phyloP scores from a whole-genome alignment of 64 coral and sea anemone species.

The Montipora foliosa region DNA sequence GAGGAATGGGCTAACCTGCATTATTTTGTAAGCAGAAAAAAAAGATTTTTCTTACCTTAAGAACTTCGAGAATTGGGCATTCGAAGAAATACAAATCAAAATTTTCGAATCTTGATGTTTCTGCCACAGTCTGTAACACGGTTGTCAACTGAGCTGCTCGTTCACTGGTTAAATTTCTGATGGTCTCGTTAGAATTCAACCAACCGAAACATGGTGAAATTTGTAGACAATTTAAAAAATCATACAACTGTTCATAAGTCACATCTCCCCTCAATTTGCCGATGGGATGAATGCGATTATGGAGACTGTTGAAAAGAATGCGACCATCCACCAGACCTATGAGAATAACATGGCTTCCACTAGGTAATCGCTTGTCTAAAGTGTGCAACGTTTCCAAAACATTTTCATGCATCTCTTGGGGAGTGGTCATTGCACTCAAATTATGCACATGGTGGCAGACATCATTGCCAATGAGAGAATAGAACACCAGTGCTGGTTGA shows the following conservation, averaged over 20 bases:
- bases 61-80: constrained; percentile 66
- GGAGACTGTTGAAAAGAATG: constrained; percentile 81
- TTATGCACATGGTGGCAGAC: constrained; percentile 75
- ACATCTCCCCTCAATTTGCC: constrained; percentile 85
- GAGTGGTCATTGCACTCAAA: constrained; percentile 83
- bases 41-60: constrained; percentile 57
- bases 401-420: constrained; percentile 88
- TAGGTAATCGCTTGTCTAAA: constrained; percentile 74
- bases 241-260: constrained; percentile 89
- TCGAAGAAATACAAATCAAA: constrained; percentile 90
- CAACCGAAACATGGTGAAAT: constrained; percentile 93
- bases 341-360: constrained; percentile 91
- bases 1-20: too few relatives aligned
- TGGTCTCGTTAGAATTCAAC: constrained; percentile 93
- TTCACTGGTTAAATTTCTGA: constrained; percentile 82
- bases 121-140: constrained; percentile 86
- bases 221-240: constrained; percentile 95
- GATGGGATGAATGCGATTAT: constrained; percentile 94
- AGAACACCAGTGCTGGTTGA: constrained; percentile 92
- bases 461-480: constrained; percentile 95
- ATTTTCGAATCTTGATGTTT: constrained; percentile 58
- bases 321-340: constrained; percentile 90
- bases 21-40: background rate
- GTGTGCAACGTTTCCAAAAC: constrained; percentile 77
- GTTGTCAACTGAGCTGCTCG: constrained; percentile 71